These are phyloP conservation scores for Chanos chanos DNA, from an alignment of 2,797 vertebrate genomes.

Conservation along the genomic window DNA sequence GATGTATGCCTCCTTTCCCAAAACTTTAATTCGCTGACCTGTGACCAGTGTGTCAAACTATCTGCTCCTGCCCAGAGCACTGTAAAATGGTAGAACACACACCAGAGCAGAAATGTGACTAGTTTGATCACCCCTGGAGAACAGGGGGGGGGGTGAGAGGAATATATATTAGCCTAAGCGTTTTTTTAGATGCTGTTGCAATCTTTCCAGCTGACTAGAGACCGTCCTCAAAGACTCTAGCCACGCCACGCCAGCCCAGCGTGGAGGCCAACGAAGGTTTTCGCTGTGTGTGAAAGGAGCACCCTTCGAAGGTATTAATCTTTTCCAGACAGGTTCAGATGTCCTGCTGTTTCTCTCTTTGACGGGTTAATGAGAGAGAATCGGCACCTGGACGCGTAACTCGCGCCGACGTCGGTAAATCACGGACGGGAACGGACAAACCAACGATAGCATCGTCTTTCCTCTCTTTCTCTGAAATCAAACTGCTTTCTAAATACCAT, in stretches of 20 bases:
- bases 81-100: not conserved
- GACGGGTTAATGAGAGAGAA: conserved; percentile 33
- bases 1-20: conserved; percentile 2
- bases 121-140: conserved; percentile 1
- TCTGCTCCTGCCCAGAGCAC: not conserved
- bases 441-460: not conserved
- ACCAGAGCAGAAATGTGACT: not conserved
- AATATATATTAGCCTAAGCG: conserved; percentile 1
- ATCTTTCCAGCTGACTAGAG: no score
- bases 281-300: no score
- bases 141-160: not conserved
- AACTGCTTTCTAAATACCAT: not conserved
- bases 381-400: conserved; percentile 5
- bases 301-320: conserved; percentile 29
- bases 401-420: not conserved
- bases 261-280: no score
- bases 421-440: not conserved
- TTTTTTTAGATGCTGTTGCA: conserved; percentile 8
- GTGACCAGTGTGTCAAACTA: conserved; percentile 15
- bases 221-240: no score
- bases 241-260: no score
- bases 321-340: conserved; percentile 32
- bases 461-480: not conserved
- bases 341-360: conserved; percentile 17
- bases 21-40: conserved; percentile 2